These are phyloP conservation scores for Podarcis raffonei DNA, from an alignment of 2,113 vertebrate species.

Conservation along the genomic window DNA sequence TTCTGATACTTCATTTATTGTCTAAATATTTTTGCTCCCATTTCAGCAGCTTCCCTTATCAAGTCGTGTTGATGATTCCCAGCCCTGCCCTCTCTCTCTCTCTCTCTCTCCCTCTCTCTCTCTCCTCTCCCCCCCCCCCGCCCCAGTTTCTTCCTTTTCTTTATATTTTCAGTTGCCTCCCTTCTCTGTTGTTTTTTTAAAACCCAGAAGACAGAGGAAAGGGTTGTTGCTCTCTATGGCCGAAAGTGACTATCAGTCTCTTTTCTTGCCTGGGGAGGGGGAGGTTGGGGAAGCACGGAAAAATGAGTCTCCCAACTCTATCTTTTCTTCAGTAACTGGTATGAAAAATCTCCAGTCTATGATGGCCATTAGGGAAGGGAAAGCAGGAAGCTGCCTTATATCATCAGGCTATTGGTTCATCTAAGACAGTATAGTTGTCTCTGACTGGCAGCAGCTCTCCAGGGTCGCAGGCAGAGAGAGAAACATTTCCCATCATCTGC, in stretches of 20 bases:
- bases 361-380: too few relatives aligned
- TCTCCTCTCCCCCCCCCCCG: conserved; percentile 38
- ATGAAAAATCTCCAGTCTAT: too few relatives aligned
- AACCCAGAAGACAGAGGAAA: conserved; percentile 60
- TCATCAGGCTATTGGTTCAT: not conserved
- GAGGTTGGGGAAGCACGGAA: not conserved
- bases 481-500: not conserved
- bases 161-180: conserved; percentile 33
- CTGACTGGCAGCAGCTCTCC: not conserved
- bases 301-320: conserved; percentile 1
- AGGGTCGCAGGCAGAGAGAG: not conserved
- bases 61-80: conserved; percentile 74
- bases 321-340: fast-evolving
- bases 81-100: conserved; percentile 60
- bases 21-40: conserved; percentile 89
- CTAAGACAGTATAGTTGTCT: not conserved
- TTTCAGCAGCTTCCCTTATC: conserved; percentile 79
- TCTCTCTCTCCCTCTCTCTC: conserved; percentile 22
- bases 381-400: not conserved
- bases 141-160: conserved; percentile 24
- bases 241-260: conserved; percentile 47
- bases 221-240: conserved; percentile 59
- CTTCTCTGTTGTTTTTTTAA: conserved; percentile 51
- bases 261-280: conserved; percentile 14
- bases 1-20: conserved; percentile 96